Percentiles rank a stretch among this genome's conserved stretches.
Evolutionary conservation across 2,888 invertebrate genomes (phyloP).

Genomic region (Calameuta idolon): DNA sequence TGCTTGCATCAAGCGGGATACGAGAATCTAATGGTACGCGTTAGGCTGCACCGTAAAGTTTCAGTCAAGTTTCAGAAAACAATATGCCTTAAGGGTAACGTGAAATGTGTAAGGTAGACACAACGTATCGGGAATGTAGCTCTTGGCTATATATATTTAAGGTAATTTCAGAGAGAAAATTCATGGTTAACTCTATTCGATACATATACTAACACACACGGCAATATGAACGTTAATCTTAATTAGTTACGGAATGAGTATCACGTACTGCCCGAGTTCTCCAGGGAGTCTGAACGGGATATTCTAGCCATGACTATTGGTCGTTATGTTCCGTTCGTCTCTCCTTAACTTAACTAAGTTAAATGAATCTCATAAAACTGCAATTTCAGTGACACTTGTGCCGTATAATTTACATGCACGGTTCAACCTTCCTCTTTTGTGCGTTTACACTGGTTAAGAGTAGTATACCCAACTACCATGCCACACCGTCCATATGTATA

Average conservation of each 20-base stretch:
- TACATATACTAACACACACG: neutral
- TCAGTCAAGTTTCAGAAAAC: neutral
- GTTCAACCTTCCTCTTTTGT: neutral
- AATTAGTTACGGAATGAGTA: conserved; percentile 6
- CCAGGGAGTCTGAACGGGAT: conserved; percentile 3
- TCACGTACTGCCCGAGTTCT: neutral
- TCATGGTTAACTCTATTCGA: neutral
- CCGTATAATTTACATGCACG: neutral
- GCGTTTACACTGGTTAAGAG: neutral
- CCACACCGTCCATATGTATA: neutral
- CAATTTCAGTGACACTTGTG: neutral
- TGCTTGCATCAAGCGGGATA: neutral
- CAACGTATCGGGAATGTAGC: neutral
- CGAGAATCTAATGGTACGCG: neutral
- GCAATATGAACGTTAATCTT: conserved; percentile 11
- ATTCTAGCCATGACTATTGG: neutral
- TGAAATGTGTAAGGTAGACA: neutral
- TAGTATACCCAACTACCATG: neutral
- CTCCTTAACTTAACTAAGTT: neutral
- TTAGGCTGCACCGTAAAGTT: neutral
- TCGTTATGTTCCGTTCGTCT: neutral
- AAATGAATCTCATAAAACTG: neutral
- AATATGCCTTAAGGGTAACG: neutral
- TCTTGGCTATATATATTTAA: neutral
- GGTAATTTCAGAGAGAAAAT: neutral